Conservation (phyloP, 2,113 vertebrate genomes). For the Thymallus thymallus region DNA sequence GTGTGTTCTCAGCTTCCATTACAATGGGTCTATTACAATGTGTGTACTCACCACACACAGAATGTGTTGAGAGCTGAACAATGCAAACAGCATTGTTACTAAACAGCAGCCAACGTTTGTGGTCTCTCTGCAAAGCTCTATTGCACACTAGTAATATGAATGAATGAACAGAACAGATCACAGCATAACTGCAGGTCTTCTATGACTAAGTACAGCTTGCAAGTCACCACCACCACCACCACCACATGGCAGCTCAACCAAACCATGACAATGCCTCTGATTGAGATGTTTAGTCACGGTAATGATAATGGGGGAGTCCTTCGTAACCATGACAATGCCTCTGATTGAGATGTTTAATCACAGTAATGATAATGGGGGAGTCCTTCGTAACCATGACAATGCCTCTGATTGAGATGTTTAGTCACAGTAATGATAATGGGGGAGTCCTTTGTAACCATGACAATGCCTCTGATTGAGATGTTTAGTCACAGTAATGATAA, state of each 20-base stretch:
- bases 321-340: slow-evolving; percentile 18
- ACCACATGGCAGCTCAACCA: slow-evolving; percentile 6
- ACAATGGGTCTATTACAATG: slow-evolving; percentile 11
- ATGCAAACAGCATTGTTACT: too few species aligned
- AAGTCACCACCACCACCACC: background rate
- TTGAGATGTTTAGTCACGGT: slow-evolving; percentile 24
- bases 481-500: slow-evolving; percentile 5
- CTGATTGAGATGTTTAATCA: slow-evolving; percentile 26
- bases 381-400: slow-evolving; percentile 22
- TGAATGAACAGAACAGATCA: background rate
- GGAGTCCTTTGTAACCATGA: slow-evolving; percentile 24
- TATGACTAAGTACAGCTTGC: background rate
- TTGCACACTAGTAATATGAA: background rate
- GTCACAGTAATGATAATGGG: slow-evolving; percentile 9
- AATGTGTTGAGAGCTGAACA: too few species aligned
- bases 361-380: slow-evolving; percentile 12
- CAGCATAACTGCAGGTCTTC: background rate
- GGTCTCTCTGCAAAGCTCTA: too few species aligned
- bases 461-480: slow-evolving; percentile 23
- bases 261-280: slow-evolving; percentile 13
- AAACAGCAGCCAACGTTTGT: too few species aligned
- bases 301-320: slow-evolving; percentile 13
- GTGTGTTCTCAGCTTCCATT: slow-evolving; percentile 27
- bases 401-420: slow-evolving; percentile 26
- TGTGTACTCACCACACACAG: too few species aligned